phyloP scores from a whole-genome alignment of 2,888 invertebrate species.

The Trypoxylon attenuatum region DNA sequence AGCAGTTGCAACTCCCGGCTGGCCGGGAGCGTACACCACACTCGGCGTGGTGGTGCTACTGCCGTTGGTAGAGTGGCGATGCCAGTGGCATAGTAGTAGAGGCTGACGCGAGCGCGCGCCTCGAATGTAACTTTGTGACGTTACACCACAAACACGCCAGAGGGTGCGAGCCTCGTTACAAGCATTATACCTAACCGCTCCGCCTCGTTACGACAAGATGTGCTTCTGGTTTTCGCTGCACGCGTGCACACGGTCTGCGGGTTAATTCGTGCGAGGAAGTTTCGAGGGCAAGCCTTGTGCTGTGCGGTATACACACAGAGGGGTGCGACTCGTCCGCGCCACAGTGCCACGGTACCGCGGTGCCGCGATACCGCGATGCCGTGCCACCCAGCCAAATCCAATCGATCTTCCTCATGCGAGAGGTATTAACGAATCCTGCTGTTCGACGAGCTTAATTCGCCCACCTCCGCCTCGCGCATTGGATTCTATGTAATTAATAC shows the following conservation, averaged over 20 bases:
- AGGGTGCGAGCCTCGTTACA: conserved; percentile 67
- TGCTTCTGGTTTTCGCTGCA: conserved; percentile 66
- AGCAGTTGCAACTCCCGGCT: conserved; percentile 44
- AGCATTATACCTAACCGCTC: conserved; percentile 68
- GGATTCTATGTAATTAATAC: conserved; percentile 30
- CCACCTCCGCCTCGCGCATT: conserved; percentile 3
- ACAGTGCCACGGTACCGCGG: too few relatives aligned
- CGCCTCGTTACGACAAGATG: conserved; percentile 70
- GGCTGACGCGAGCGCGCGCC: conserved; percentile 50
- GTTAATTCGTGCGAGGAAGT: conserved; percentile 62
- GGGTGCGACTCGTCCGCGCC: too few relatives aligned
- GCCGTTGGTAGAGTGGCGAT: not conserved
- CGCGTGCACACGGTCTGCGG: conserved; percentile 60
- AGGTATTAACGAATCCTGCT: conserved; percentile 52
- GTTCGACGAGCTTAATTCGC: conserved; percentile 51
- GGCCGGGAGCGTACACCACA: conserved; percentile 47
- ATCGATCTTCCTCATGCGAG: conserved; percentile 60
- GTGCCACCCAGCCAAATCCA: conserved; percentile 52
- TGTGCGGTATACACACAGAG: too few relatives aligned
- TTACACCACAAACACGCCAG: conserved; percentile 70
- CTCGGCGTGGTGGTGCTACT: too few relatives aligned
- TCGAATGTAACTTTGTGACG: conserved; percentile 68
- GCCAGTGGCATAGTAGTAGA: conserved; percentile 37
- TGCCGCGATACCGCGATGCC: conserved; percentile 44
- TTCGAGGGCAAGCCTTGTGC: conserved; percentile 56